Evolutionary conservation across 2,888 invertebrate genomes (phyloP).

Genomic region (Philonicus albiceps): DNA sequence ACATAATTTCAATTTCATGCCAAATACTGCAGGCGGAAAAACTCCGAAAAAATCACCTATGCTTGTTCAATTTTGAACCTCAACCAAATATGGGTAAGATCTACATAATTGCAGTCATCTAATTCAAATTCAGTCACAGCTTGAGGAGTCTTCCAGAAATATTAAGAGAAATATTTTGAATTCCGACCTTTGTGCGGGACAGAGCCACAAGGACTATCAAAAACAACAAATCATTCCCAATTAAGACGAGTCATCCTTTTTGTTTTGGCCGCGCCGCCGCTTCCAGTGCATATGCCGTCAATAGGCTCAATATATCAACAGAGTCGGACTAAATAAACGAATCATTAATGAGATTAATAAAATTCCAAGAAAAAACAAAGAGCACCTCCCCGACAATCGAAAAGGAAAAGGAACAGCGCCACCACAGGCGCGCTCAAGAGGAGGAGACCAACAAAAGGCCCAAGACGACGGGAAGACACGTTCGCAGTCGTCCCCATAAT

Average conservation of each 20-base stretch:
- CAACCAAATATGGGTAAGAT: background rate
- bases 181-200: background rate
- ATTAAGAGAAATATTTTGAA: background rate
- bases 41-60: background rate
- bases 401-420: constrained; percentile 4
- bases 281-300: background rate
- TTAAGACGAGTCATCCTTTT: constrained; percentile 41
- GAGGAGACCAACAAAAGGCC: background rate
- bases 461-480: background rate
- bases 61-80: background rate
- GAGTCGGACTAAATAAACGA: constrained; percentile 1
- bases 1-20: too few species aligned
- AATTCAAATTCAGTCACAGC: background rate
- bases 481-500: constrained; percentile 1
- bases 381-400: background rate
- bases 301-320: constrained; percentile 15
- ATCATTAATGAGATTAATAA: constrained; percentile 39
- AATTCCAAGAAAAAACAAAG: constrained; percentile 29
- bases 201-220: background rate
- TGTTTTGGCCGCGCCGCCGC: background rate
- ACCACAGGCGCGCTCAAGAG: background rate
- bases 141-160: background rate
- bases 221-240: constrained; percentile 29
- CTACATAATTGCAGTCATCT: background rate
- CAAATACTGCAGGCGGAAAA: background rate